These are phyloP conservation scores for Drosophila prosaltans DNA, from an alignment of 1,140 invertebrate species.

Conservation along the genomic window DNA sequence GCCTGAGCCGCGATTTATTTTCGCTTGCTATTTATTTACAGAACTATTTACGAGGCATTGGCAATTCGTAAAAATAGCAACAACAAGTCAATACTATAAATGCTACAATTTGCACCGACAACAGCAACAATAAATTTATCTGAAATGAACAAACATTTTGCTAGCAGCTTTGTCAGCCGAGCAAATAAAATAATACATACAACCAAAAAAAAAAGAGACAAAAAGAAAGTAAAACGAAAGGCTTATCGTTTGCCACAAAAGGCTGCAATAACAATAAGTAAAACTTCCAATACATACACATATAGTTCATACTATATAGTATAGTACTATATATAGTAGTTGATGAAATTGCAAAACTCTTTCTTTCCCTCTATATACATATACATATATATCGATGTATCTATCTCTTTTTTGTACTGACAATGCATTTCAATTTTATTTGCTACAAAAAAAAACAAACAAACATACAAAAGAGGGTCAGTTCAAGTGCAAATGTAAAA, in stretches of 20 bases:
- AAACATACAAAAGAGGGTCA: constrained; percentile 5
- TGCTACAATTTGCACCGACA: constrained; percentile 76
- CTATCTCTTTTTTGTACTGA: constrained; percentile 39
- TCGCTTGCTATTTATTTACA: constrained; percentile 69
- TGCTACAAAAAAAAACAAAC: constrained; percentile 32
- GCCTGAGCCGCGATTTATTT: constrained; percentile 64
- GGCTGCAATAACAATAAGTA: constrained; percentile 35
- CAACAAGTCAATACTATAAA: constrained; percentile 73
- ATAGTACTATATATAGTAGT: constrained; percentile 13
- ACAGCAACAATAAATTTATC: constrained; percentile 79
- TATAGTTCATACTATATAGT: constrained; percentile 9
- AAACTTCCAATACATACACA: neutral
- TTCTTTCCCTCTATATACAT: neutral
- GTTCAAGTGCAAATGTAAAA: constrained; percentile 27
- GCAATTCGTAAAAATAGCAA: constrained; percentile 29
- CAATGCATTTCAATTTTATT: constrained; percentile 72
- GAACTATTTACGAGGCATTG: constrained; percentile 69
- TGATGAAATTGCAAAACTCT: constrained; percentile 43
- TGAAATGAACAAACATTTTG: constrained; percentile 81
- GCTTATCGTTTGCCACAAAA: constrained; percentile 74
- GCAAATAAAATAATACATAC: constrained; percentile 67
- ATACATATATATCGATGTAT: constrained; percentile 11
- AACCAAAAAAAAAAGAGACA: neutral
- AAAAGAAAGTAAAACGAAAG: constrained; percentile 23
- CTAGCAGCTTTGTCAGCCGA: constrained; percentile 65